These are phyloP conservation scores for Poecilobothrus nobilitatus DNA, from an alignment of 2,888 invertebrate genomes.

Conservation along the genomic window DNA sequence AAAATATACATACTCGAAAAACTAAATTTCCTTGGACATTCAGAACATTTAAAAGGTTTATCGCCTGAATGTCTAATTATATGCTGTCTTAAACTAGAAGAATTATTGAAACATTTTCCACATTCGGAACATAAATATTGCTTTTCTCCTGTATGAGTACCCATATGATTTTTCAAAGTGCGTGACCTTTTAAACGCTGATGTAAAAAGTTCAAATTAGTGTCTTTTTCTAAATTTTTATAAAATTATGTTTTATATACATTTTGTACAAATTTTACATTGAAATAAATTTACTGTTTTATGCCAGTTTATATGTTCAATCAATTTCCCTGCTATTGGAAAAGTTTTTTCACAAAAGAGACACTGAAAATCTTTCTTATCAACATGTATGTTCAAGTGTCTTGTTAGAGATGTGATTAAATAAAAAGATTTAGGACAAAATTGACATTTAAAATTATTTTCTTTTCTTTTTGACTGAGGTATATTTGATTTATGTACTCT, in stretches of 20 bases:
- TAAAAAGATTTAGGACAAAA: constrained; percentile 45
- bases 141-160: constrained; percentile 48
- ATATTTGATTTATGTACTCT: constrained; percentile 29
- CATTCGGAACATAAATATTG: constrained; percentile 51
- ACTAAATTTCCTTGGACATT: constrained; percentile 52
- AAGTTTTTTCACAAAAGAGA: constrained; percentile 50
- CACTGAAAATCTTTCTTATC: constrained; percentile 49
- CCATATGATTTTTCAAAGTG: constrained; percentile 49
- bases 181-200: constrained; percentile 49
- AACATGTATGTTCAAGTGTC: constrained; percentile 49
- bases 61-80: constrained; percentile 49
- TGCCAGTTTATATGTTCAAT: constrained; percentile 49
- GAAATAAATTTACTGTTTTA: constrained; percentile 44
- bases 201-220: constrained; percentile 13
- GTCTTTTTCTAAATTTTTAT: not conserved
- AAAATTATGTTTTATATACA: constrained; percentile 26
- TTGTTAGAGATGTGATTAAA: constrained; percentile 41
- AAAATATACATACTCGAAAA: constrained; percentile 42
- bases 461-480: constrained; percentile 24
- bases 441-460: constrained; percentile 40
- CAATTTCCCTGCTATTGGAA: constrained; percentile 50
- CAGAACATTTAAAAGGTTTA: constrained; percentile 48
- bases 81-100: constrained; percentile 52
- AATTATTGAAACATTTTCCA: constrained; percentile 49
- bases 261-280: constrained; percentile 44